Conservation (phyloP, 2,797 vertebrate species). For the Helarctos malayanus region DNA sequence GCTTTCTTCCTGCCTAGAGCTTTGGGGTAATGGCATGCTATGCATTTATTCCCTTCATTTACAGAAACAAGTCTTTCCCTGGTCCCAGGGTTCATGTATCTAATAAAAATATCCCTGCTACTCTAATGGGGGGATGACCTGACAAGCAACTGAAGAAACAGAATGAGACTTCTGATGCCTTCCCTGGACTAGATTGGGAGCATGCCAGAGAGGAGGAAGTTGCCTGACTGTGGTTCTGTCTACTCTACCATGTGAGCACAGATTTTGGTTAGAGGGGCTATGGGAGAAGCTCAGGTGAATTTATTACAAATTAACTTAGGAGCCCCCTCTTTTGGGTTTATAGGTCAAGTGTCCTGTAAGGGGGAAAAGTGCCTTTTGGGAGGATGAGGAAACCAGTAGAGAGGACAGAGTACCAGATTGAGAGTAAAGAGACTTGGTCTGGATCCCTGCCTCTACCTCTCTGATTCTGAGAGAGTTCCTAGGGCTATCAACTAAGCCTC, state of each 20-base stretch:
- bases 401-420: not conserved
- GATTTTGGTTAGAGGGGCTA: not conserved
- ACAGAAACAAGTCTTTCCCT: constrained; percentile 53
- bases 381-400: not conserved
- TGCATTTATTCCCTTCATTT: constrained; percentile 65
- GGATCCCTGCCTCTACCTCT: not conserved
- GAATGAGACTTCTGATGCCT: not conserved
- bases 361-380: not conserved
- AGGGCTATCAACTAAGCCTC: not conserved
- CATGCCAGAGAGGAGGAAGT: not conserved
- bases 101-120: constrained; percentile 54
- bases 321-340: not conserved
- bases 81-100: not conserved
- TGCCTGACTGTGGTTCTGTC: not conserved
- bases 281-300: not conserved
- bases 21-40: constrained; percentile 35
- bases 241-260: not conserved
- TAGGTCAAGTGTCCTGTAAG: not conserved
- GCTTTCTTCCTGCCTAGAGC: constrained; percentile 26
- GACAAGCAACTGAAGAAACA: constrained; percentile 10
- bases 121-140: constrained; percentile 50
- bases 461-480: not conserved
- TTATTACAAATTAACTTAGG: constrained; percentile 27
- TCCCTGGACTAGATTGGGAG: not conserved
- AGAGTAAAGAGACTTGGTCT: not conserved